Base-by-base conservation (phyloP, 2,113 vertebrate genomes). In the Epinephelus moara region DNA sequence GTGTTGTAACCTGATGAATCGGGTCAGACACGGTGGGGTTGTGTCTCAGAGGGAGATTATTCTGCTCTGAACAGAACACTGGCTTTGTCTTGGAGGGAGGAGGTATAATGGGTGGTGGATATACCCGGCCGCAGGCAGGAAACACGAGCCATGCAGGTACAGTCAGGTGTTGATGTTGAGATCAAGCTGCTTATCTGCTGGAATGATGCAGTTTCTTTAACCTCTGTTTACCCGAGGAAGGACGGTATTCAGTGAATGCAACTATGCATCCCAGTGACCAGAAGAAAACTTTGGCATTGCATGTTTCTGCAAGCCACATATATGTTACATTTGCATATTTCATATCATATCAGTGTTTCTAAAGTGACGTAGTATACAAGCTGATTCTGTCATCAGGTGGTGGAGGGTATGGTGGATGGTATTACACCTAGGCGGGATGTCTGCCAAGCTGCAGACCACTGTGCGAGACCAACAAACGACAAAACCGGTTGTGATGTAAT, bases 1-100 rank as follows among this genome's bases (percentile, higher is more conserved):
- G 10, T 47, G 61, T 4, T 86, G 92, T 90, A 95, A 95, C 87
- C 86, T 59, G 93, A 95, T 75, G 11, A 84, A 84, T 80, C 80
- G 79, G 88, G 88, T 85, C 81, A 85, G 57, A 78, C 75, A 42
- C 13, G 79, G 82, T 59, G 64, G 37, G 80, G 86, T 59, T 19
- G 84, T 71, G 87, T 82, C 74, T 72, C 82, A 63, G 81, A 89
- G 82, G 81, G 79, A 73, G 80, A 72, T 85, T 30, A 82, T 68
- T 79, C 50, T 64, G 79, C 70, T 60, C 27, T 1, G 52, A 77
- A 80, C 81, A 84, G 82, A 91, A 76, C 57, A 8, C 61, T 8
- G 84, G 81, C 93, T 95, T 94, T 93, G 93, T 94, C 68, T 79
- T 21, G 61, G 3, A 9, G 8, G 61, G 82, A 52, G 73, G 47